Evolutionary conservation across 2,797 vertebrate genomes (phyloP).

Genomic region (Acrossocheilus wenchowensis): DNA sequence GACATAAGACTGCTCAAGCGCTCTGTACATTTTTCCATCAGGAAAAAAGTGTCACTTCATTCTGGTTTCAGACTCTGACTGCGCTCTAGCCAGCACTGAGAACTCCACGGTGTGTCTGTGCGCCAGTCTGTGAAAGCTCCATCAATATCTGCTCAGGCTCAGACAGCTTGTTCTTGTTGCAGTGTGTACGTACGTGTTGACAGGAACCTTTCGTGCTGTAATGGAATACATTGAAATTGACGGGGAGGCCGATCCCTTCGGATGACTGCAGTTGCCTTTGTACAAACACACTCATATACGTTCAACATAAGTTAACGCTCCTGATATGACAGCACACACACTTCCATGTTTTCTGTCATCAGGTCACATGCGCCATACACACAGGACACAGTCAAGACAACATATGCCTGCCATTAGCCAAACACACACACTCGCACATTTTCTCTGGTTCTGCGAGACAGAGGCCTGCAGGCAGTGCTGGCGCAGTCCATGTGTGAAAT

Average conservation of each 20-base stretch:
- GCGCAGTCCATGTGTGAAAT: constrained; percentile 73
- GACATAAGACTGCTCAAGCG: constrained; percentile 43
- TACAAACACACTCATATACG: constrained; percentile 1
- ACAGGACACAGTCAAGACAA: constrained; percentile 11
- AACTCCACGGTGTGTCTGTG: constrained; percentile 7
- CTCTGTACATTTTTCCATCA: constrained; percentile 65
- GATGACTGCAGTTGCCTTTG: not conserved
- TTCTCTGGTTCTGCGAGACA: constrained; percentile 30
- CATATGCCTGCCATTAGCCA: constrained; percentile 35
- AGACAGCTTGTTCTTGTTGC: constrained; percentile 63
- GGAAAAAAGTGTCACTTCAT: constrained; percentile 47
- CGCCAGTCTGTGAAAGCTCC: constrained; percentile 14
- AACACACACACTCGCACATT: constrained; percentile 47
- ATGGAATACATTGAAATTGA: constrained; percentile 59
- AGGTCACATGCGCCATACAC: constrained; percentile 16
- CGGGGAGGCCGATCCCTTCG: constrained; percentile 48
- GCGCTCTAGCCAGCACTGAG: constrained; percentile 2
- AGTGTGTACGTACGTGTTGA: constrained; percentile 56
- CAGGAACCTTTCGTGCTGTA: constrained; percentile 61
- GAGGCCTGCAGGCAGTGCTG: constrained; percentile 36
- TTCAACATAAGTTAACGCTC: constrained; percentile 12
- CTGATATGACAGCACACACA: constrained; percentile 38
- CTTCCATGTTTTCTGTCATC: constrained; percentile 30
- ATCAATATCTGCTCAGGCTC: constrained; percentile 33
- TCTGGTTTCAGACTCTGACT: constrained; percentile 55